A percentile compares a stretch with the other conserved stretches of the same genome.
Conservation (phyloP, 2,113 vertebrate genomes). For the Dendrocopos noguchii region DNA sequence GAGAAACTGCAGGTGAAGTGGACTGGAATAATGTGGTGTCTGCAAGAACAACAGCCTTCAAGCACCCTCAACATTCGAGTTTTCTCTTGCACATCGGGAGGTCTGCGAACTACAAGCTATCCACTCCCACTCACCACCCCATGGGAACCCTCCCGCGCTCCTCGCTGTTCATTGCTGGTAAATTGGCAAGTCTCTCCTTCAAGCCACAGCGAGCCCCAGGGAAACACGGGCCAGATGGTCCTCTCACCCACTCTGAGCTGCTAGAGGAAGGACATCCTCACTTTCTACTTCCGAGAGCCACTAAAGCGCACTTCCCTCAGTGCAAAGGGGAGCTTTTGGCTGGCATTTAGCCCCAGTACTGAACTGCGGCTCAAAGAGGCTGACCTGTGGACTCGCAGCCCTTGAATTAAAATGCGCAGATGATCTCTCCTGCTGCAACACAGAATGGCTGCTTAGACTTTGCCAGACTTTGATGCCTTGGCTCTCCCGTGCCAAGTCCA, state of each 20-base stretch:
- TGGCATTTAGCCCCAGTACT: not conserved
- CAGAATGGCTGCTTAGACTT: not conserved
- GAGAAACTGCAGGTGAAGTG: conserved; percentile 10
- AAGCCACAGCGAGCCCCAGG: not conserved
- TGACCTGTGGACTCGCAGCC: not conserved
- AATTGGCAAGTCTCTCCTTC: not conserved
- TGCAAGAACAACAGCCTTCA: not conserved
- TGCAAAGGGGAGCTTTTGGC: not conserved
- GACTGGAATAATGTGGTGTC: conserved; percentile 21
- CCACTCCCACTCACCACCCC: not conserved
- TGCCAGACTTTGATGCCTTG: rapidly evolving
- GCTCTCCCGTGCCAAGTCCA: rapidly evolving
- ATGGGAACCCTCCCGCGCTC: not conserved
- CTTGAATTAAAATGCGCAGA: not conserved
- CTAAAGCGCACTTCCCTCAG: not conserved
- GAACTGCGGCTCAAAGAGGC: not conserved
- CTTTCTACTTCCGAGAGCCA: not conserved
- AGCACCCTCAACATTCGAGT: not conserved
- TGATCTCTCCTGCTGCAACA: not conserved
- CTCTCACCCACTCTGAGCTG: not conserved
- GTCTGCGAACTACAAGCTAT: conserved; percentile 21
- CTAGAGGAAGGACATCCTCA: not conserved
- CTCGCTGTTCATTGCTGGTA: not conserved
- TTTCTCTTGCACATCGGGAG: not conserved
- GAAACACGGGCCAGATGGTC: not conserved